These are phyloP conservation scores for Pollachius pollachius DNA, from an alignment of 2,113 vertebrate species.

Conservation along the genomic window DNA sequence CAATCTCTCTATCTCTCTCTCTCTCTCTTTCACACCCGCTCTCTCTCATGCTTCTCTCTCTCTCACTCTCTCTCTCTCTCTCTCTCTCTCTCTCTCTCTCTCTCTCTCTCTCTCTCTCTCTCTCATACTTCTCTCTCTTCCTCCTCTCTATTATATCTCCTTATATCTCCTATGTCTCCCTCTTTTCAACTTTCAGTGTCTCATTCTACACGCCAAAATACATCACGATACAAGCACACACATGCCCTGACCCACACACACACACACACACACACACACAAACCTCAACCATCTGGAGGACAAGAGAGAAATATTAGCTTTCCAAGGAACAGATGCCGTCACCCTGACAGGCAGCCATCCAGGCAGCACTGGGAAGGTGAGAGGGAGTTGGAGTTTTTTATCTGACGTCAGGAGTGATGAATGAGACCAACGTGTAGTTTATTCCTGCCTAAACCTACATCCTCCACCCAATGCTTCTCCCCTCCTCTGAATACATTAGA, in stretches of 20 bases:
- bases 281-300: conserved; percentile 14
- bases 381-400: background rate
- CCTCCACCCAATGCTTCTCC: background rate
- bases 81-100: conserved; percentile 15
- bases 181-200: background rate
- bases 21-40: conserved; percentile 5
- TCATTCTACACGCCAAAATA: background rate
- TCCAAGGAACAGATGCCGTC: conserved; percentile 30
- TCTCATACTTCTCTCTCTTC: background rate
- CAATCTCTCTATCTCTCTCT: background rate
- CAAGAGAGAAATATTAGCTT: conserved; percentile 24
- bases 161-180: background rate
- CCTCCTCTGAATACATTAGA: too few relatives aligned
- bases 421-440: conserved; percentile 29
- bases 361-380: conserved; percentile 3
- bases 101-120: conserved; percentile 7
- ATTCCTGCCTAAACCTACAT: background rate
- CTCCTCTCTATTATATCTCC: background rate
- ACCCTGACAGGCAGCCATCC: conserved; percentile 3
- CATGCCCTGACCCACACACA: background rate
- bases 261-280: background rate
- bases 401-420: conserved; percentile 20
- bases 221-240: background rate
- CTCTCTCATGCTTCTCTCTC: conserved; percentile 15
- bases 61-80: conserved; percentile 8